Evolutionary conservation across 1,140 invertebrate genomes (phyloP).

Genomic region (Holotrichia oblita): DNA sequence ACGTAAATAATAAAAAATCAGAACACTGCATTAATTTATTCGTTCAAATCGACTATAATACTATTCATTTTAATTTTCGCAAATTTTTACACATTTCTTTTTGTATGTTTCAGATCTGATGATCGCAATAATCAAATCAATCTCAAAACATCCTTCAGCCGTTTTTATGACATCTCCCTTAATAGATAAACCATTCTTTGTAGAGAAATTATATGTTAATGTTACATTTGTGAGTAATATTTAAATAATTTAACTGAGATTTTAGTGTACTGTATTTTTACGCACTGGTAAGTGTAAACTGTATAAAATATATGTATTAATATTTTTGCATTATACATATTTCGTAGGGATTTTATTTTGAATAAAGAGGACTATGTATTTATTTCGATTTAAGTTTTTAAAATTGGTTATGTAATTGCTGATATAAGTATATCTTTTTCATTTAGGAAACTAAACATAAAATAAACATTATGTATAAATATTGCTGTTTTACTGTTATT

Average conservation of each 20-base stretch:
- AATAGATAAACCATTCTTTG: conserved; percentile 36
- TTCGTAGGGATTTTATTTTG: too few species aligned
- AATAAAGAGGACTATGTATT: conserved; percentile 21
- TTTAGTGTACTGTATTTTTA: conserved; percentile 29
- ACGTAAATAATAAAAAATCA: too few species aligned
- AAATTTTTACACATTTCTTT: too few species aligned
- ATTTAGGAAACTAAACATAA: neutral
- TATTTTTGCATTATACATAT: too few species aligned
- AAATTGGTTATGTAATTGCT: neutral
- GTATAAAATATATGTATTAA: conserved; percentile 6
- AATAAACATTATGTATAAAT: too few species aligned
- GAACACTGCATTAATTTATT: too few species aligned
- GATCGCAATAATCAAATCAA: conserved; percentile 31
- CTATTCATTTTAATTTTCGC: neutral
- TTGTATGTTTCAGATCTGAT: conserved; percentile 50
- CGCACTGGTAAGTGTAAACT: conserved; percentile 24
- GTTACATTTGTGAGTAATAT: conserved; percentile 35
- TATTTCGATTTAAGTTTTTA: conserved; percentile 7
- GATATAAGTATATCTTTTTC: conserved; percentile 10
- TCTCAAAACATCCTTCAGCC: conserved; percentile 27
- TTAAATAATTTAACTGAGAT: conserved; percentile 29
- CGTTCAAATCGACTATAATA: neutral
- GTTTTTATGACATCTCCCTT: conserved; percentile 20
- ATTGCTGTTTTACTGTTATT: too few species aligned
- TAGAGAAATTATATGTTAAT: conserved; percentile 35